Conservation (phyloP, 2,888 invertebrate species). For the Brassicogethes aeneus region DNA sequence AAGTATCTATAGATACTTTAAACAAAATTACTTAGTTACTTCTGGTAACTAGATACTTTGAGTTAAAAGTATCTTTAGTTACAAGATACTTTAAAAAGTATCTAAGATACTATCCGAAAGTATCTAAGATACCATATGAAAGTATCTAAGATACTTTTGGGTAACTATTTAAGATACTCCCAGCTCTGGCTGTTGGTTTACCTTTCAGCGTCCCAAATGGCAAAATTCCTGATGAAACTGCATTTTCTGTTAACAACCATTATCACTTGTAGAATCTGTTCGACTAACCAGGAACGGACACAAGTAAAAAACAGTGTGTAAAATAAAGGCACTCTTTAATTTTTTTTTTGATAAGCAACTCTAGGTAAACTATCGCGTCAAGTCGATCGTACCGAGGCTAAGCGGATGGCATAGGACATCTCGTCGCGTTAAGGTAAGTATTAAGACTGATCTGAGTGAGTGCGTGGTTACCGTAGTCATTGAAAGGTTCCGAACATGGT, state of each 20-base stretch:
- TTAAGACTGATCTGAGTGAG: slow-evolving; percentile 10
- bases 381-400: slow-evolving; percentile 8
- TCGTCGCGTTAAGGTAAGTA: neutral
- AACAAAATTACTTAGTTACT: no score
- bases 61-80: no score
- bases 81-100: no score
- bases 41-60: no score
- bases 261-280: slow-evolving; percentile 27
- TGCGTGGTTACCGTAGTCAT: slow-evolving; percentile 20
- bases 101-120: no score
- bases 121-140: no score
- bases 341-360: no score
- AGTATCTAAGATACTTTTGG: no score
- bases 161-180: no score
- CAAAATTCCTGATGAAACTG: slow-evolving; percentile 26
- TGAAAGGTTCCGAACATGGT: slow-evolving; percentile 33
- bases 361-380: neutral
- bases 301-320: slow-evolving; percentile 10
- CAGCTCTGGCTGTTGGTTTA: no score
- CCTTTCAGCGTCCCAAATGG: slow-evolving; percentile 36
- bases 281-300: slow-evolving; percentile 20
- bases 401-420: neutral
- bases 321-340: neutral
- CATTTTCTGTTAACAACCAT: slow-evolving; percentile 38
- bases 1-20: no score